phyloP scores from a whole-genome alignment of 1,140 invertebrate species.

The Brachystomella parvula region DNA sequence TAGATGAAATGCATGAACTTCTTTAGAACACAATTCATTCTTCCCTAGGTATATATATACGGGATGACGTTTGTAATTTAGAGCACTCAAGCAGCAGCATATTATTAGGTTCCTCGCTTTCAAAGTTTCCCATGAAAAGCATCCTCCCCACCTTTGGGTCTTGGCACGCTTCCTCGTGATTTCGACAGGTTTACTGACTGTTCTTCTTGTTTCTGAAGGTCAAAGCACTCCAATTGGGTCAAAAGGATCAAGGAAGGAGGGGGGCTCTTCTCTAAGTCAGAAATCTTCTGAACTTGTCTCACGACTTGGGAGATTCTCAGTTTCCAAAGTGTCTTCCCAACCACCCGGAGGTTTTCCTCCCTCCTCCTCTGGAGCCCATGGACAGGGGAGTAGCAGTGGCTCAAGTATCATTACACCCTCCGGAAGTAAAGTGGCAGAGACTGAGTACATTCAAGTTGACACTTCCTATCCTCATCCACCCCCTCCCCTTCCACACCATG shows the following conservation, averaged over 20 bases:
- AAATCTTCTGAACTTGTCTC: constrained; percentile 5
- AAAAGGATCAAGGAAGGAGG: constrained; percentile 11
- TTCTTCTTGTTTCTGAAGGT: neutral
- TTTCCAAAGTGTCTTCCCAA: constrained; percentile 26
- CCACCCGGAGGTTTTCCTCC: constrained; percentile 3
- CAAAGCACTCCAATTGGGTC: neutral
- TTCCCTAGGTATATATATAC: too few species aligned
- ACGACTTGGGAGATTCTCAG: constrained; percentile 29
- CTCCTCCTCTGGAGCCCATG: neutral
- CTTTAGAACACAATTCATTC: too few species aligned
- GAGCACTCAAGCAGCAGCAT: neutral
- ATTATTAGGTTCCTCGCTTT: neutral
- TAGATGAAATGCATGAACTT: neutral
- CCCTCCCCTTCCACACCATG: constrained; percentile 5
- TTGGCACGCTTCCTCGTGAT: neutral
- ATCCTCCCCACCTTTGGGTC: neutral
- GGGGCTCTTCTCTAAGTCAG: neutral
- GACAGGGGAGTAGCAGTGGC: neutral
- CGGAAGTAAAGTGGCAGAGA: constrained; percentile 16
- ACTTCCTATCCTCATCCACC: constrained; percentile 24
- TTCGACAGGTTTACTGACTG: neutral
- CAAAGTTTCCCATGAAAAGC: neutral
- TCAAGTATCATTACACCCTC: neutral
- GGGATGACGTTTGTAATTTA: too few species aligned
- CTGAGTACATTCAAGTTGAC: constrained; percentile 38